phyloP scores from a whole-genome alignment of 2,113 vertebrate species.

The Periophthalmodon schlosseri region DNA sequence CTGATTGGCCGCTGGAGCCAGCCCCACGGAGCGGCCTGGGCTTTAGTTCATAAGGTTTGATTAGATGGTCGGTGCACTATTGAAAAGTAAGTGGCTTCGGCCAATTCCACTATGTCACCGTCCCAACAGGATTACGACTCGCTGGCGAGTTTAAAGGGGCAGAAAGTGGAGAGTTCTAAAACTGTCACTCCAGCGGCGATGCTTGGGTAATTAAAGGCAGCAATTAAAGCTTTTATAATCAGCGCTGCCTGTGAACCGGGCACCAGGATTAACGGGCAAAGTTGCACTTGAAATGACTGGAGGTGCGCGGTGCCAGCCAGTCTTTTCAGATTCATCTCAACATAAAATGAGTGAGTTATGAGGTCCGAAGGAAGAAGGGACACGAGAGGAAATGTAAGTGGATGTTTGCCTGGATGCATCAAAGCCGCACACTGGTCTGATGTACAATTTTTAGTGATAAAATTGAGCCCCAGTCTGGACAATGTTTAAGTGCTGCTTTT shows the following conservation, averaged over 20 bases:
- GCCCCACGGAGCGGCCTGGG: conserved; percentile 25
- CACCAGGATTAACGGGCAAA: conserved; percentile 62
- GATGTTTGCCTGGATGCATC: conserved; percentile 32
- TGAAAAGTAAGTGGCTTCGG: conserved; percentile 47
- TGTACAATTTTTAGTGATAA: background rate
- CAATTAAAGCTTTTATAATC: conserved; percentile 75
- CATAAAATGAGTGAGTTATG: conserved; percentile 47
- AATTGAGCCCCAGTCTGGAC: background rate
- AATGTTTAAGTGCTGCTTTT: background rate
- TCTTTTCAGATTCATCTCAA: conserved; percentile 53
- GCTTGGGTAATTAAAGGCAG: conserved; percentile 63
- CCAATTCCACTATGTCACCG: conserved; percentile 57
- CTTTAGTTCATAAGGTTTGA: conserved; percentile 50
- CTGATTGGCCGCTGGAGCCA: conserved; percentile 17
- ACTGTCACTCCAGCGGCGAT: conserved; percentile 55
- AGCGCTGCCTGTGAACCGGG: conserved; percentile 62
- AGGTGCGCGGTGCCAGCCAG: conserved; percentile 45
- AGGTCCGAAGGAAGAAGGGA: conserved; percentile 16
- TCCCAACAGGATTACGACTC: conserved; percentile 57
- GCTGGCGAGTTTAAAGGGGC: conserved; percentile 57
- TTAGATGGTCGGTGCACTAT: conserved; percentile 57
- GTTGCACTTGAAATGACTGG: conserved; percentile 54
- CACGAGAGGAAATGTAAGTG: conserved; percentile 26
- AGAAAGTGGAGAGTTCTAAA: conserved; percentile 64
- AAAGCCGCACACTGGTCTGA: conserved; percentile 14